Conservation (phyloP, 2,888 invertebrate genomes). For the Caenorhabditis doughertyi region DNA sequence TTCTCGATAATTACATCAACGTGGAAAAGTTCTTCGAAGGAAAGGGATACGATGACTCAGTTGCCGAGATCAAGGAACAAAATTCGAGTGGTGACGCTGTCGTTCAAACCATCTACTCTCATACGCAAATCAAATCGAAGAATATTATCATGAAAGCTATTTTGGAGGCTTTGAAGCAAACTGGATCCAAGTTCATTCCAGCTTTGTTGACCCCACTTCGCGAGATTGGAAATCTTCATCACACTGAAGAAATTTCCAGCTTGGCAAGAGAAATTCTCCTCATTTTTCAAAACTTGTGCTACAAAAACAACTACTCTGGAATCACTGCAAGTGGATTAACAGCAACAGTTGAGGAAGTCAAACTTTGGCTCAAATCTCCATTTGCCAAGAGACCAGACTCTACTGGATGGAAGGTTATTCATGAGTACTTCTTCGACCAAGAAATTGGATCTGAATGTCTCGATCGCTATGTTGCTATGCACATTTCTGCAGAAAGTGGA, state of each 20-base stretch:
- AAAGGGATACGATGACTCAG: constrained; percentile 74
- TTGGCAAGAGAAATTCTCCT: constrained; percentile 69
- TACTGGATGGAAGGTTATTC: constrained; percentile 71
- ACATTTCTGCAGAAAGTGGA: constrained; percentile 68
- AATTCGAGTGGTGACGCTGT: constrained; percentile 71
- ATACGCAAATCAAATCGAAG: constrained; percentile 77
- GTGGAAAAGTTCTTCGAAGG: constrained; percentile 76
- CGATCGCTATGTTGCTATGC: constrained; percentile 54
- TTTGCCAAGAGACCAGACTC: constrained; percentile 51
- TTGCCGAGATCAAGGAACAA: constrained; percentile 71
- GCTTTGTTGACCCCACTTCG: constrained; percentile 71
- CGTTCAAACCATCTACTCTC: constrained; percentile 81
- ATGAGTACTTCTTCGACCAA: constrained; percentile 80
- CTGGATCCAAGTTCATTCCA: constrained; percentile 61
- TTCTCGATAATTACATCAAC: constrained; percentile 69
- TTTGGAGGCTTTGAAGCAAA: constrained; percentile 61
- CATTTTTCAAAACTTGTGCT: constrained; percentile 59
- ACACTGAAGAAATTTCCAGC: constrained; percentile 70
- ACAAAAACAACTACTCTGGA: constrained; percentile 58
- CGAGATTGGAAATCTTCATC: constrained; percentile 75
- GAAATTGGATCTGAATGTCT: constrained; percentile 62
- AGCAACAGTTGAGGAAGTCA: constrained; percentile 44
- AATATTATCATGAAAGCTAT: constrained; percentile 72
- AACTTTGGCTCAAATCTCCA: constrained; percentile 42
- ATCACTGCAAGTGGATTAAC: constrained; percentile 33